Evolutionary conservation across 2,888 invertebrate genomes (phyloP).

Genomic region (Melitaea athalia): DNA sequence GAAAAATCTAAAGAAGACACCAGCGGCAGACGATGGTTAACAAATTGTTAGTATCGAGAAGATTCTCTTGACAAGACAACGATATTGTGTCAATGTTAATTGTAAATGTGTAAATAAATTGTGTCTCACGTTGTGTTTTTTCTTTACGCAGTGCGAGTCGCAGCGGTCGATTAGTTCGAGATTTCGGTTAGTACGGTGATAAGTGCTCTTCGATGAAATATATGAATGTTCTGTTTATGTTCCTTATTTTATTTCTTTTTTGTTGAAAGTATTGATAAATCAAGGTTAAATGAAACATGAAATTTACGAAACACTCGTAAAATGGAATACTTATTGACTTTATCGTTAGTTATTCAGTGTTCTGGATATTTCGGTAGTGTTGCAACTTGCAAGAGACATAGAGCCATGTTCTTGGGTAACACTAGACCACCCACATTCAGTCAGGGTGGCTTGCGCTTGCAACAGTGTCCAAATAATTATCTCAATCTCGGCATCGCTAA

Average conservation of each 20-base stretch:
- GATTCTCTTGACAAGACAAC: constrained; percentile 6
- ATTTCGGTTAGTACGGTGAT: constrained; percentile 54
- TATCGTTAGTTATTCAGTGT: too few species aligned
- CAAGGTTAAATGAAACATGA: too few species aligned
- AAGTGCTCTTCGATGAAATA: constrained; percentile 2
- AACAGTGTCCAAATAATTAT: too few species aligned
- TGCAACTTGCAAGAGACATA: too few species aligned
- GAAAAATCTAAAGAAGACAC: constrained; percentile 76
- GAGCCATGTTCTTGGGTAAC: too few species aligned
- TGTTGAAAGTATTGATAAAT: neutral
- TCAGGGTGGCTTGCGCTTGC: too few species aligned
- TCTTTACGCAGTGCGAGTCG: constrained; percentile 54
- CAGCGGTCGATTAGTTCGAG: constrained; percentile 45
- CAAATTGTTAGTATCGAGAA: constrained; percentile 62
- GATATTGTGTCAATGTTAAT: constrained; percentile 5
- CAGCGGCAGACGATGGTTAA: constrained; percentile 57
- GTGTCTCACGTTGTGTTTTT: constrained; percentile 53
- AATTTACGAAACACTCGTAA: too few species aligned
- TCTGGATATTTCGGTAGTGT: too few species aligned
- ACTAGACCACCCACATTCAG: too few species aligned
- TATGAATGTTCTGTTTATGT: constrained; percentile 5
- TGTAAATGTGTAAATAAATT: constrained; percentile 43
- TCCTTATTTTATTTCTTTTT: constrained; percentile 34
- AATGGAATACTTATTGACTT: too few species aligned
- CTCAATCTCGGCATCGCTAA: too few species aligned